Base-by-base conservation (phyloP, 2,888 invertebrate genomes). In the Drosophila yooni region DNA sequence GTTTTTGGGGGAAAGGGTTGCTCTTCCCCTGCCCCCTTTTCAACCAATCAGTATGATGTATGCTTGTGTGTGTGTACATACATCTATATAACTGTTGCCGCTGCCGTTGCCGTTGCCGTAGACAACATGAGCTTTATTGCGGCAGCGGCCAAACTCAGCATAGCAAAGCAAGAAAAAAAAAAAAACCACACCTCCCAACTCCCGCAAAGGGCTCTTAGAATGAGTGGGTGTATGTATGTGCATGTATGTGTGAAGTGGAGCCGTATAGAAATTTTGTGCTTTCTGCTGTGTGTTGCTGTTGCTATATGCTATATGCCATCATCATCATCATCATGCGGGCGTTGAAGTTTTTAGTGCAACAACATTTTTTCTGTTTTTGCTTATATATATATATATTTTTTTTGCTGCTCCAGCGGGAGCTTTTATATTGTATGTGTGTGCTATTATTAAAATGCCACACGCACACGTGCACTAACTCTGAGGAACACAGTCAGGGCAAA, bases 121-220 rank as follows among this genome's bases (percentile, higher is more conserved):
- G 90, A 90, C 87, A 87, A 87, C 89, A 89, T 87, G 88, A 89
- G 88, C 82, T 87, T 82, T 87, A 90, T 86, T 86, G 86, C 82
- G 86, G 86, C 82, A 89, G 86, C 86, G 83, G 84, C 76, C 70
- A 68, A 69, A 69, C 74, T 62, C 70, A 67, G 57, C 57, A 43
- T 29, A 43, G 57, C 31, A 31, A 40, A 27, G 18, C 5, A 27
- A 50, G 46, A 27, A 36, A 25, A 48, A 25, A 25, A 10, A 48
- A 54, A 29, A 8, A 11, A 67, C 51, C 25, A 25, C 13, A 33
- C 59, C 56, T 34, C 27, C 21, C 57, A 11, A 21, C 31, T 61
- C 36, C n/a, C 59, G 18, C 52, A 67, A 67, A 74, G 64, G 74
- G 76, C 83, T 48, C 70, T 59, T 65, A 57, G 33, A 57, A 46